These are phyloP conservation scores for Capromys pilorides DNA, from an alignment of 2,797 vertebrate species.

Conservation along the genomic window DNA sequence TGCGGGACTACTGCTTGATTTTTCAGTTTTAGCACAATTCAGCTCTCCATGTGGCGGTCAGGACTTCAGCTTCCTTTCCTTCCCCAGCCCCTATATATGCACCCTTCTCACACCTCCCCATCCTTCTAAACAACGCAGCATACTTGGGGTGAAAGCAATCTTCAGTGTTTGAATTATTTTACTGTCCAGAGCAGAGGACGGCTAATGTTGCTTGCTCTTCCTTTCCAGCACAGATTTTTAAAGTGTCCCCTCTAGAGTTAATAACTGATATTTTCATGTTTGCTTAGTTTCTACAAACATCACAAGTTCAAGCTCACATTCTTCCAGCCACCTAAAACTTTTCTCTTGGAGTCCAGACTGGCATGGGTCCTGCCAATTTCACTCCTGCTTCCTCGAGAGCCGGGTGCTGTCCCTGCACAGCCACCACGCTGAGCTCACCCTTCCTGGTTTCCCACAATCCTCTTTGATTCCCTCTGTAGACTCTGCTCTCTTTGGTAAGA, in stretches of 20 bases:
- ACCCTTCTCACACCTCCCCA: accelerated
- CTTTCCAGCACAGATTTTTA: not conserved
- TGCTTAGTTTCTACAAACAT: slow-evolving; percentile 47
- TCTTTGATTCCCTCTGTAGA: not conserved
- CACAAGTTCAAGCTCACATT: not conserved
- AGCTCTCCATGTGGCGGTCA: not conserved
- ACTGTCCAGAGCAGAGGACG: not conserved
- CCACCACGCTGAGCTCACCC: not conserved
- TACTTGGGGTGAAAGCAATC: not conserved
- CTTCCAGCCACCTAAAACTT: not conserved
- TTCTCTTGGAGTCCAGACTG: not conserved
- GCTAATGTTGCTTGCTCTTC: not conserved
- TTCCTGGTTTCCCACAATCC: too few relatives aligned
- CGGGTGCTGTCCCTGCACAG: not conserved
- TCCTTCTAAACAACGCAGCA: not conserved
- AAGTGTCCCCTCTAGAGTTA: not conserved
- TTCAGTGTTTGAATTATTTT: not conserved
- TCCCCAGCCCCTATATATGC: too few relatives aligned
- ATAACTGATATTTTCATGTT: slow-evolving; percentile 26
- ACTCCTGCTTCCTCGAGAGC: not conserved
- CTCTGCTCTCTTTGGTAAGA: not conserved
- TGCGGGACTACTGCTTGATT: not conserved
- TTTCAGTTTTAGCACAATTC: not conserved
- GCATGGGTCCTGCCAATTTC: accelerated
- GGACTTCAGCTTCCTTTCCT: not conserved